Evolutionary conservation across 1,140 invertebrate genomes (phyloP).

Genomic region (Cydia strobilella): DNA sequence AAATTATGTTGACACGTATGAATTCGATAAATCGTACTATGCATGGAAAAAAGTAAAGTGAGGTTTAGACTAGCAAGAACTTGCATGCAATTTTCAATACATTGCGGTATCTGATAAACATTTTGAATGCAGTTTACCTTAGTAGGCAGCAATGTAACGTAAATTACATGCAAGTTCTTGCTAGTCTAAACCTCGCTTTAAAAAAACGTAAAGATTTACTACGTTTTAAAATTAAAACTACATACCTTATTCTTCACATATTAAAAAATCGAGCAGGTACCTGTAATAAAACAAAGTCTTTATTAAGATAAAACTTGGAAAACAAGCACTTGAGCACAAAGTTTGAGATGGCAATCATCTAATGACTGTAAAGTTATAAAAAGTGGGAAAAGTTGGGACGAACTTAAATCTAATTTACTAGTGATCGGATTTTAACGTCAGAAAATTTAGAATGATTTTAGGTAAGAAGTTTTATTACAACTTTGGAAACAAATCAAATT

Average conservation of each 20-base stretch:
- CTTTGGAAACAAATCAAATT: too few relatives aligned
- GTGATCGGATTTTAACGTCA: slow-evolving; percentile 9
- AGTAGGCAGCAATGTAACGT: too few relatives aligned
- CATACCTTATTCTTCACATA: background rate
- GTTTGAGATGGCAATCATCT: background rate
- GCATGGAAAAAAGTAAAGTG: too few relatives aligned
- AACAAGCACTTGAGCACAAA: background rate
- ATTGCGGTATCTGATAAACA: too few relatives aligned
- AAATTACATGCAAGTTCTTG: too few relatives aligned
- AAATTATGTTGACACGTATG: too few relatives aligned
- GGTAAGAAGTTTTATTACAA: too few relatives aligned
- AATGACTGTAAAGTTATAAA: slow-evolving; percentile 26
- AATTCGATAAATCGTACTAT: too few relatives aligned
- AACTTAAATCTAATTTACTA: background rate
- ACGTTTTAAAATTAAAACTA: background rate
- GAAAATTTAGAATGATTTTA: background rate
- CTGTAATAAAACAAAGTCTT: slow-evolving; percentile 9
- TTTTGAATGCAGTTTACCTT: too few relatives aligned
- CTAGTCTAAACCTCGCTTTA: too few relatives aligned
- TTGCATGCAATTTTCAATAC: too few relatives aligned
- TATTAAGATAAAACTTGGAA: slow-evolving; percentile 7
- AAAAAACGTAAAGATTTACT: background rate
- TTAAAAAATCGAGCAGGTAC: slow-evolving; percentile 5
- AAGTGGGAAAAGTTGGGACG: slow-evolving; percentile 3
- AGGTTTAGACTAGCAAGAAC: too few relatives aligned